Evolutionary conservation across 2,888 invertebrate species (phyloP), one percentile per base, ranked within the genome.

Genomic region (Macrophya annulata): DNA sequence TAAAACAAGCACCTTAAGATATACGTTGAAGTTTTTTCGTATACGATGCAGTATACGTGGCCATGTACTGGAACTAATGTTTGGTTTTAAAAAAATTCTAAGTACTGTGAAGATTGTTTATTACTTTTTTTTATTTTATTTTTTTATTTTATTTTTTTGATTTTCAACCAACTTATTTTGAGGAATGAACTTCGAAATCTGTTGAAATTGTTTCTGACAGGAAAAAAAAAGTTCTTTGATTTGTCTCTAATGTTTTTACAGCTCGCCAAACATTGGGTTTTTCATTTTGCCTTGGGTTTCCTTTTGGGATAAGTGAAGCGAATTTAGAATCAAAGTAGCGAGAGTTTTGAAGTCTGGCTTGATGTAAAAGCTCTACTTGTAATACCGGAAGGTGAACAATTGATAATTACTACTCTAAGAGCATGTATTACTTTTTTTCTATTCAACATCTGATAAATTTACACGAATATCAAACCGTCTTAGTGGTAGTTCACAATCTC

Each of bases 211-310:
- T 55, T 55, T 55, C n/a, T 55, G 55, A n/a, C 55, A 55, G n/a
- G 55, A n/a, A 55, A 51, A 3, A 3, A 55, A 55, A 55, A 55
- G 55, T 55, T 55, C n/a, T 55, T 55, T 55, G 55, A 51, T 51
- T 51, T 51, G 10, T 51, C 51, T 8, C 10, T n/a, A 55, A 55
- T 55, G n/a, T n/a, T 55, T 55, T 55, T n/a, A 55, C 55, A n/a
- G 55, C n/a, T 55, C 55, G n/a, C 55, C 55, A 55, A 55, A 55
- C 55, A 55, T 55, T n/a, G 55, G 55, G 55, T n/a, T 17, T 55
- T 55, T n/a, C 55, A 55, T n/a, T 55, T n/a, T 55, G 55, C 55
- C 55, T 31, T n/a, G n/a, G 55, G 55, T 55, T 55, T 8, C 55
- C n/a, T 55, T 55, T 55, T n/a, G 55, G 6, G 55, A 8, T n/a